Conservation (phyloP, 1,140 invertebrate species). For the Cyclina sinensis region DNA sequence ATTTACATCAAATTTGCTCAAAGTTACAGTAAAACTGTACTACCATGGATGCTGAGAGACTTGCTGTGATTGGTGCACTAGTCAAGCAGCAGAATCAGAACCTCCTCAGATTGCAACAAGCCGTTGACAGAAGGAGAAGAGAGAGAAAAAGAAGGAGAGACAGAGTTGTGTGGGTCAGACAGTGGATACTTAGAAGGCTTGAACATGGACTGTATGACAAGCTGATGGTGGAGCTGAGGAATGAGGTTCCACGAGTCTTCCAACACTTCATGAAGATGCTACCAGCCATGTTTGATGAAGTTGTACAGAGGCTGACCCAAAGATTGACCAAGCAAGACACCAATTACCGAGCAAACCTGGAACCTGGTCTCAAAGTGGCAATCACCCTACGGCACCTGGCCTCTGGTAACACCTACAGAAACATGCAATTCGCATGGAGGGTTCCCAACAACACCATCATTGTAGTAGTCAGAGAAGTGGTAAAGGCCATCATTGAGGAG, state of each 20-base stretch:
- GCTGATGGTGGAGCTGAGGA: too few species aligned
- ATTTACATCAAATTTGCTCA: too few species aligned
- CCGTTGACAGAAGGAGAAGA: too few species aligned
- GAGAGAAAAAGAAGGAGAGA: too few species aligned
- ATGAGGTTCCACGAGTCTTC: conserved; percentile 63
- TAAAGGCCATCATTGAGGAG: conserved; percentile 62
- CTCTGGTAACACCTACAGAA: conserved; percentile 61
- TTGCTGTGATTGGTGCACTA: too few species aligned
- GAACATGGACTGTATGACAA: conserved; percentile 59
- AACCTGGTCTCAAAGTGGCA: conserved; percentile 90
- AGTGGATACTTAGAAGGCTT: too few species aligned
- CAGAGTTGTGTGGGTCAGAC: too few species aligned
- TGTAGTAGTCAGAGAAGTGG: conserved; percentile 64
- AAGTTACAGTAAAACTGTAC: too few species aligned
- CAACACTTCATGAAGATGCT: conserved; percentile 65
- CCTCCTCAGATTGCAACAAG: too few species aligned
- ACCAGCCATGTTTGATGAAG: conserved; percentile 67
- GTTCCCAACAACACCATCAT: conserved; percentile 71
- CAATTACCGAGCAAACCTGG: conserved; percentile 88
- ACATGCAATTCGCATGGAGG: conserved; percentile 64
- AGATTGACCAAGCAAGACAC: conserved; percentile 57
- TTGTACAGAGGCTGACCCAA: conserved; percentile 45
- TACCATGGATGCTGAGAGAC: too few species aligned
- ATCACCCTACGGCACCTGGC: conserved; percentile 71
- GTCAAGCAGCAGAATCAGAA: too few species aligned